phyloP scores from a whole-genome alignment of 2,797 vertebrate genomes.

The Alauda arvensis region DNA sequence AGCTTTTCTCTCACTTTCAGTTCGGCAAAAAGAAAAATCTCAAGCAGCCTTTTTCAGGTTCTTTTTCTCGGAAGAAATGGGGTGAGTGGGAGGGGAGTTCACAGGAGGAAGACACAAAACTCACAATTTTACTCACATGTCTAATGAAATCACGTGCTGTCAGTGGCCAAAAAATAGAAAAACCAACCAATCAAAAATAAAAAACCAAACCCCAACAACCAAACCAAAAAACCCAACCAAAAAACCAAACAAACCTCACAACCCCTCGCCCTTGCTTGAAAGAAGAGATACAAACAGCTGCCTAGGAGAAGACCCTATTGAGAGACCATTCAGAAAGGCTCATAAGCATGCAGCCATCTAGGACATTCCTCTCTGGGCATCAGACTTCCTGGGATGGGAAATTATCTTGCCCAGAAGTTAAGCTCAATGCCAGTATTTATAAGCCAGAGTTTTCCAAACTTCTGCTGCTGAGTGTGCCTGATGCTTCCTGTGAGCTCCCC shows the following conservation, averaged over 20 bases:
- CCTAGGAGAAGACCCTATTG: background rate
- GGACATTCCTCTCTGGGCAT: background rate
- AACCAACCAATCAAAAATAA: background rate
- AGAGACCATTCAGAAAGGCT: background rate
- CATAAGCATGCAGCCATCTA: background rate
- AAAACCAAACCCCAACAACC: background rate
- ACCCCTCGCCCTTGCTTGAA: background rate
- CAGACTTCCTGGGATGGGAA: background rate
- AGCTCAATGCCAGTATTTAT: background rate
- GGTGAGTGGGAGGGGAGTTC: slow-evolving; percentile 50
- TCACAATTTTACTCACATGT: slow-evolving; percentile 28
- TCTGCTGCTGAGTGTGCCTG: background rate
- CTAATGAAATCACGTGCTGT: slow-evolving; percentile 12
- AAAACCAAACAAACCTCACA: background rate
- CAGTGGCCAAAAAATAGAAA: background rate
- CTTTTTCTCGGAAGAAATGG: slow-evolving; percentile 41
- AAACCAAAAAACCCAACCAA: background rate
- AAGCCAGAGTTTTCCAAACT: background rate
- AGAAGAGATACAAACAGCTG: background rate
- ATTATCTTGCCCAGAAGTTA: background rate
- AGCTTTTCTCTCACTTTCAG: slow-evolving; percentile 51
- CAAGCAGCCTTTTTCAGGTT: slow-evolving; percentile 38
- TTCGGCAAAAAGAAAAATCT: slow-evolving; percentile 41
- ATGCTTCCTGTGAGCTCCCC: background rate
- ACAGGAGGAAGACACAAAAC: slow-evolving; percentile 16